Evolutionary conservation across 2,113 vertebrate genomes (phyloP).

Genomic region (Cranoglanis bouderius): DNA sequence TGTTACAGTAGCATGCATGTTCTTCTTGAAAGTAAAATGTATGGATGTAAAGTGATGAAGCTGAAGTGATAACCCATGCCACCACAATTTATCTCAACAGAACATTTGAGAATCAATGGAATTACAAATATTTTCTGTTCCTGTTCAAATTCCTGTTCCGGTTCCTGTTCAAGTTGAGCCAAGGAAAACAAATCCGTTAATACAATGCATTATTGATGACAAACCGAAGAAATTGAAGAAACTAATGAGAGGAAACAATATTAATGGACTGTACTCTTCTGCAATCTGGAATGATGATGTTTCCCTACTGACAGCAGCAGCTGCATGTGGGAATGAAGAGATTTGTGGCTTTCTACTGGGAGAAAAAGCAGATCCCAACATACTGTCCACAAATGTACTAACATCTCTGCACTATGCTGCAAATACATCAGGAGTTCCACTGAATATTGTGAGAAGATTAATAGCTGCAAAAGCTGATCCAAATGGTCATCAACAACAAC

Average conservation of each 20-base stretch:
- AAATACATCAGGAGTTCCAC: background rate
- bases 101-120: background rate
- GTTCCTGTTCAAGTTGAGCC: background rate
- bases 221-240: constrained; percentile 5
- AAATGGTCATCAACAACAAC: background rate
- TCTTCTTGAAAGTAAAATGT: background rate
- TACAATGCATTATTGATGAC: constrained; percentile 46
- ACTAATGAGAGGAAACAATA: background rate
- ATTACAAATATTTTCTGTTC: background rate
- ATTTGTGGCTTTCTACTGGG: constrained; percentile 44
- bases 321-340: background rate
- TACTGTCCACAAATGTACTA: fast-evolving
- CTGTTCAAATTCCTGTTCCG: background rate
- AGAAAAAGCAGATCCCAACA: constrained; percentile 49
- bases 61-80: background rate
- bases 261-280: constrained; percentile 52
- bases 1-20: background rate
- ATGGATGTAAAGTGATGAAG: background rate
- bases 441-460: constrained; percentile 46
- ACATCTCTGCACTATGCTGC: constrained; percentile 58
- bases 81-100: constrained; percentile 21
- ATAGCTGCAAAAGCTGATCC: constrained; percentile 52
- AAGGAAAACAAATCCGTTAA: background rate
- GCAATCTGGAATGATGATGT: constrained; percentile 13
- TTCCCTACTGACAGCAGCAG: constrained; percentile 59